Conservation (phyloP, 1,140 invertebrate genomes). For the Brachionus paranguensis region DNA sequence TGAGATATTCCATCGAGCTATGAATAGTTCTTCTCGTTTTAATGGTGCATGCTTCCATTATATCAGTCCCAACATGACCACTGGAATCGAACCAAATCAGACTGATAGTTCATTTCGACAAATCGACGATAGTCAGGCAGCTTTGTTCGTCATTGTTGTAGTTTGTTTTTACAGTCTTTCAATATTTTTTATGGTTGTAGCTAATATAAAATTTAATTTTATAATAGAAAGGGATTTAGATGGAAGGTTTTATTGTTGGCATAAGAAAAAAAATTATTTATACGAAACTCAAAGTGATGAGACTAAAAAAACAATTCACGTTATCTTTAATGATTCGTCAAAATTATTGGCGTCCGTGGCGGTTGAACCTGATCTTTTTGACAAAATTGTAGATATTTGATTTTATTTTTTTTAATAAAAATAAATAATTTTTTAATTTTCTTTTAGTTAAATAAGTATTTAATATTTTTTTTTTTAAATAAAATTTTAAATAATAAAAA, state of each 20-base stretch:
- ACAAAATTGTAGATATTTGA: background rate
- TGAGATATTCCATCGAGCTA: conserved; percentile 1
- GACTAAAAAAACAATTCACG: conserved; percentile 28
- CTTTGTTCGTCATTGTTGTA: conserved; percentile 15
- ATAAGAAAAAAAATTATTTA: background rate
- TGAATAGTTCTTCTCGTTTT: background rate
- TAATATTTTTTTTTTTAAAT: no score
- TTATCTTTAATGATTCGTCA: conserved; percentile 17
- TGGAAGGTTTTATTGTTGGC: conserved; percentile 10
- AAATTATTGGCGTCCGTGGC: conserved; percentile 17
- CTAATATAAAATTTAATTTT: conserved; percentile 17
- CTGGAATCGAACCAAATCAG: background rate
- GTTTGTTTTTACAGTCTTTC: conserved; percentile 36
- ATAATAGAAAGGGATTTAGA: background rate
- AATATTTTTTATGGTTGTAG: background rate
- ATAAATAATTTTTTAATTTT: background rate
- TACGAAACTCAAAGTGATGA: conserved; percentile 26
- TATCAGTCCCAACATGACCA: background rate
- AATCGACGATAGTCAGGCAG: background rate
- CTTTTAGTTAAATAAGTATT: no score
- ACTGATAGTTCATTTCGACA: background rate
- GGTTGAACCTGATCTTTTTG: background rate
- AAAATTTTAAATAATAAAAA: no score
- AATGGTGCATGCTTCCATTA: background rate
- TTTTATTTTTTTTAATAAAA: background rate